Conservation (phyloP, 2,888 invertebrate genomes). For the Oscheius onirici region DNA sequence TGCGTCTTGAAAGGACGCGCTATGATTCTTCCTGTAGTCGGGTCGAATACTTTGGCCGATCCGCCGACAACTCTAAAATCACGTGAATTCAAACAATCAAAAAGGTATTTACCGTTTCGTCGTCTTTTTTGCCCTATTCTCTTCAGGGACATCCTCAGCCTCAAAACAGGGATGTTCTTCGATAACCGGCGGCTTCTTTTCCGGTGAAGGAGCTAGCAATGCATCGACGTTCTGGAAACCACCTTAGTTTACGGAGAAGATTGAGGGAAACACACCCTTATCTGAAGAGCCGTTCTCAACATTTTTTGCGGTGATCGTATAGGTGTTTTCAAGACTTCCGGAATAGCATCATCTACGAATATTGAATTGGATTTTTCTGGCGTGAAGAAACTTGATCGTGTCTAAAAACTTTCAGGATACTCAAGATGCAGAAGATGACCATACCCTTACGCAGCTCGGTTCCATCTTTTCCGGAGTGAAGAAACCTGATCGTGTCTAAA, state of each 20-base stretch:
- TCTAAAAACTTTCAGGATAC: too few relatives aligned
- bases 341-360: not conserved
- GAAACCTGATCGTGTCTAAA: slow-evolving; percentile 14
- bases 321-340: slow-evolving; percentile 12
- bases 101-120: not conserved
- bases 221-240: slow-evolving; percentile 38
- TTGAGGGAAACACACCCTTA: not conserved
- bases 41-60: slow-evolving; percentile 32
- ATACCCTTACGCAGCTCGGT: too few relatives aligned
- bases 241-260: not conserved
- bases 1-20: not conserved
- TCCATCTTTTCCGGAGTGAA: slow-evolving; percentile 44
- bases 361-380: not conserved
- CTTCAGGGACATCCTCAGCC: slow-evolving; percentile 21
- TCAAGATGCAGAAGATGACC: too few relatives aligned
- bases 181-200: slow-evolving; percentile 34
- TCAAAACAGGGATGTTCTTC: slow-evolving; percentile 33
- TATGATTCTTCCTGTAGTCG: slow-evolving; percentile 29
- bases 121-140: slow-evolving; percentile 25
- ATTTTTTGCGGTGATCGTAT: slow-evolving; percentile 25
- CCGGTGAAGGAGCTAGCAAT: slow-evolving; percentile 44
- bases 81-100: too few relatives aligned
- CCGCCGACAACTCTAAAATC: slow-evolving; percentile 35
- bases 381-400: not conserved
- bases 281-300: not conserved